A percentile compares a stretch with the other conserved stretches of the same genome.
Evolutionary conservation across 2,797 vertebrate genomes (phyloP).

Genomic region (Onychomys arenicola): DNA sequence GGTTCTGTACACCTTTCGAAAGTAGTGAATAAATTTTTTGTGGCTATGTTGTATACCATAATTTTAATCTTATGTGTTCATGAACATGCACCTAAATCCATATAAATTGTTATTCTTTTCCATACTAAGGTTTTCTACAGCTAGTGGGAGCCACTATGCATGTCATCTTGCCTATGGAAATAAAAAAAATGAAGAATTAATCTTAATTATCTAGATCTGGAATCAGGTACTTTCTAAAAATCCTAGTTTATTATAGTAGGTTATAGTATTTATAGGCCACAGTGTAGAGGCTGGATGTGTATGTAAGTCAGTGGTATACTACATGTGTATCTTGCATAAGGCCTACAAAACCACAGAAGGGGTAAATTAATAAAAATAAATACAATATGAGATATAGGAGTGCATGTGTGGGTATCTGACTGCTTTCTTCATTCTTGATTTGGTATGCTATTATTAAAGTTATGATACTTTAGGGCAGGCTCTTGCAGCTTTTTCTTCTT

Average conservation of each 20-base stretch:
- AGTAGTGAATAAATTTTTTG: not conserved
- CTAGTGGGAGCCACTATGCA: not conserved
- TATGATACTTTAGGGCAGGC: not conserved
- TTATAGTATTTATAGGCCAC: not conserved
- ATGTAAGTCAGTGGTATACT: not conserved
- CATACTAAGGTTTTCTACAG: not conserved
- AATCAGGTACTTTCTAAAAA: conserved; percentile 36
- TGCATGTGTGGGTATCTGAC: not conserved
- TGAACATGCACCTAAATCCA: not conserved
- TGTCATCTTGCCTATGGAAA: not conserved
- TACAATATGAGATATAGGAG: not conserved
- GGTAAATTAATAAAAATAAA: not conserved
- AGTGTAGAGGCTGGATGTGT: not conserved
- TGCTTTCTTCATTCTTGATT: not conserved
- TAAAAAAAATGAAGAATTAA: not conserved
- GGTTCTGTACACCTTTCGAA: not conserved
- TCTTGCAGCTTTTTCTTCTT: not conserved
- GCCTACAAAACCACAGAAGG: not conserved
- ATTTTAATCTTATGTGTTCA: not conserved
- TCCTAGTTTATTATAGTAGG: not conserved
- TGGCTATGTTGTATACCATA: not conserved
- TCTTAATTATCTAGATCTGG: not conserved
- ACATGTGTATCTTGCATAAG: not conserved
- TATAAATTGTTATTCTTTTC: not conserved
- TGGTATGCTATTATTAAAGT: not conserved